Conservation (phyloP, 2,113 vertebrate species). For the Gambusia affinis region DNA sequence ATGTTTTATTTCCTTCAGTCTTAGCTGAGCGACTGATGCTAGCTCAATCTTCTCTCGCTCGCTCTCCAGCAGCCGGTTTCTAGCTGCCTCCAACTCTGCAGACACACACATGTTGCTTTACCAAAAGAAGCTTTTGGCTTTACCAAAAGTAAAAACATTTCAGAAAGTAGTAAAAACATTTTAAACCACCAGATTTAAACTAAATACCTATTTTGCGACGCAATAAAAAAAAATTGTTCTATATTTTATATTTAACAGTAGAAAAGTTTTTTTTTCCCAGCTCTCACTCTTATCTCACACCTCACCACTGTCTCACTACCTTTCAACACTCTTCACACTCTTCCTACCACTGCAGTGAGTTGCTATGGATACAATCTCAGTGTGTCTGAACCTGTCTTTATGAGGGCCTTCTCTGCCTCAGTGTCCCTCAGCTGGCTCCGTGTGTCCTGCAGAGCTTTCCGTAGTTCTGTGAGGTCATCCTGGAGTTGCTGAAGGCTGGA, state of each 20-base stretch:
- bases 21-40: conserved; percentile 80
- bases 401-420: conserved; percentile 74
- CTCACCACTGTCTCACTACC: too few species aligned
- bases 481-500: conserved; percentile 82
- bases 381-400: conserved; percentile 79
- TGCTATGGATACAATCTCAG: not conserved
- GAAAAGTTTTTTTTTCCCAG: too few species aligned
- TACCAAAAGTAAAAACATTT: too few species aligned
- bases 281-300: too few species aligned
- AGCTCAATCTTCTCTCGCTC: conserved; percentile 86
- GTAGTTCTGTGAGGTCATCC: conserved; percentile 83
- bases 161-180: too few species aligned
- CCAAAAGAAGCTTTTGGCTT: too few species aligned
- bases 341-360: too few species aligned
- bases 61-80: conserved; percentile 79
- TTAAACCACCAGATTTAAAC: too few species aligned
- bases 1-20: conserved; percentile 83
- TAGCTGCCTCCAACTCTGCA: conserved; percentile 79
- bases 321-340: too few species aligned
- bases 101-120: conserved; percentile 1
- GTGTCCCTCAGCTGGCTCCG: conserved; percentile 78
- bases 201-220: too few species aligned
- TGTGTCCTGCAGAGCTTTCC: conserved; percentile 76
- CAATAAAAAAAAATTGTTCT: too few species aligned
- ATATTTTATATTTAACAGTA: too few species aligned